Conservation (phyloP, 2,797 vertebrate species). For the Clamator glandarius region DNA sequence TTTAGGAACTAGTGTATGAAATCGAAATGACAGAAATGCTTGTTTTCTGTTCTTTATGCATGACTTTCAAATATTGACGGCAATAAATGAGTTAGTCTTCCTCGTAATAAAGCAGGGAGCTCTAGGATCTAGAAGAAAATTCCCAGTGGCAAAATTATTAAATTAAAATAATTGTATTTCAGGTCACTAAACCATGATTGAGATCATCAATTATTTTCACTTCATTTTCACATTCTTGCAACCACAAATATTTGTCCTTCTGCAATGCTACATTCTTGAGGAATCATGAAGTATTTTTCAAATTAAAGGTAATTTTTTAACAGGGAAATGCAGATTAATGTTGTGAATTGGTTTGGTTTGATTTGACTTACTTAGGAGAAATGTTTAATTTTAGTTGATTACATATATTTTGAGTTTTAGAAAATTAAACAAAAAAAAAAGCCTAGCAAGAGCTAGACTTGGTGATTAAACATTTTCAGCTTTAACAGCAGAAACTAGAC, state of each 20-base stretch:
- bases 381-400: neutral
- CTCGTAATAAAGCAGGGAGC: neutral
- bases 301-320: neutral
- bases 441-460: neutral
- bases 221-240: neutral
- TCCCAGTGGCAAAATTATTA: neutral
- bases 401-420: neutral
- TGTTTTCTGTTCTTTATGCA: neutral
- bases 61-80: neutral
- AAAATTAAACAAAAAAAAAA: neutral
- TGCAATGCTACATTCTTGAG: neutral
- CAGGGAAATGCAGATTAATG: neutral
- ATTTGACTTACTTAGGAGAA: neutral
- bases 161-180: neutral
- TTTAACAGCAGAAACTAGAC: slow-evolving; percentile 11
- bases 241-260: neutral
- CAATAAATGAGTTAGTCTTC: neutral
- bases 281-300: neutral
- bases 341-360: neutral
- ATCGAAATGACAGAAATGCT: neutral
- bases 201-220: neutral
- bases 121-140: neutral
- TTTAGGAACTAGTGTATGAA: neutral
- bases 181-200: neutral
- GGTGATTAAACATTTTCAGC: neutral